A percentile compares a stretch with the other conserved stretches of the same genome.
Evolutionary conservation across 2,888 invertebrate genomes (phyloP).

Genomic region (Serripes groenlandicus): DNA sequence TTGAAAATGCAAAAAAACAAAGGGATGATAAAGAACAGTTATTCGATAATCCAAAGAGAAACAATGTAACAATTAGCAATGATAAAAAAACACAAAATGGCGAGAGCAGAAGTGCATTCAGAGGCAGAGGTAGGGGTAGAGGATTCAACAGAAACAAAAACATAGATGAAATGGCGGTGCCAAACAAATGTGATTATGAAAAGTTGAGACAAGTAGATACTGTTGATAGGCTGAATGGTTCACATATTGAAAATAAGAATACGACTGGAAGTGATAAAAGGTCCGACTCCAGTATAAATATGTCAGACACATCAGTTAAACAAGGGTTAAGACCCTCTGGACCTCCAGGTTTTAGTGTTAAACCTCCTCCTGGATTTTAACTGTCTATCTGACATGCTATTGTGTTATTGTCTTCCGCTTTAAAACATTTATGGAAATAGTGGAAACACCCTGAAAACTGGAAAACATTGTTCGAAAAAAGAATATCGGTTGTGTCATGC

Average conservation of each 20-base stretch:
- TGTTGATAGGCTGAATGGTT: neutral
- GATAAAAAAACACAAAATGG: neutral
- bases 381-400: too few relatives aligned
- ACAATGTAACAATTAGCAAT: too few relatives aligned
- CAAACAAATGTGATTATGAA: too few relatives aligned
- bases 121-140: constrained; percentile 9
- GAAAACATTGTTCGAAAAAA: neutral
- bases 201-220: too few relatives aligned
- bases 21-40: neutral
- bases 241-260: too few relatives aligned
- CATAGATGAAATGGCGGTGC: neutral
- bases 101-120: neutral
- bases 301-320: too few relatives aligned
- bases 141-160: neutral
- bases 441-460: too few relatives aligned
- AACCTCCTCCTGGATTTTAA: constrained; percentile 39
- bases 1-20: neutral
- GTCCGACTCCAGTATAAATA: too few relatives aligned
- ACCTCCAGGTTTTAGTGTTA: constrained; percentile 41
- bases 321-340: neutral
- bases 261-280: too few relatives aligned
- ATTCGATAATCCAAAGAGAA: too few relatives aligned
- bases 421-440: too few relatives aligned
- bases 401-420: too few relatives aligned
- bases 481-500: neutral